Evolutionary conservation across 2,888 invertebrate species (phyloP).

Genomic region (Pelosia muscerda): DNA sequence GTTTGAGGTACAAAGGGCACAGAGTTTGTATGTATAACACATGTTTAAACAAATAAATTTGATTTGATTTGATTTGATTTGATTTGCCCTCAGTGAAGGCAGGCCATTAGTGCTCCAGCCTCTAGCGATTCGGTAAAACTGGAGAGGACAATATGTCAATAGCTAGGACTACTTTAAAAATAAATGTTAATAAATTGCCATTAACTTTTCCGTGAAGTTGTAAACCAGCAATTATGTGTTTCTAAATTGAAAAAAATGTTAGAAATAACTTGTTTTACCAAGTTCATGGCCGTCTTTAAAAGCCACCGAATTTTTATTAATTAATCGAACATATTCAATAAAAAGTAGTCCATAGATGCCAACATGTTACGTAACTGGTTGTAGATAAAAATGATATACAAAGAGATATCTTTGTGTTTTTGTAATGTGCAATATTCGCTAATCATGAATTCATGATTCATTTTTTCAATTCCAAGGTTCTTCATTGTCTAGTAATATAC

Average conservation of each 20-base stretch:
- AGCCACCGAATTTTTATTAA: background rate
- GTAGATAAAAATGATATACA: background rate
- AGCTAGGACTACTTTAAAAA: too few species aligned
- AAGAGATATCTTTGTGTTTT: background rate
- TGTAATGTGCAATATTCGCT: background rate
- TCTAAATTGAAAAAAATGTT: background rate
- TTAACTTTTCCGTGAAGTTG: too few species aligned
- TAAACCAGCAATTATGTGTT: too few species aligned
- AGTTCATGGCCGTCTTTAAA: slow-evolving; percentile 3
- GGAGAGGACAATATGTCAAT: too few species aligned
- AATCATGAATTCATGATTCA: background rate
- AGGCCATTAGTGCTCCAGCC: too few species aligned
- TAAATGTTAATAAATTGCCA: too few species aligned
- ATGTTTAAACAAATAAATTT: too few species aligned
- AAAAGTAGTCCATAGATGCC: background rate
- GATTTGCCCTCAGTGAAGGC: too few species aligned
- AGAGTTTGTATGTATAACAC: too few species aligned
- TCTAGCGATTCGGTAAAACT: too few species aligned
- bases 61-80: too few species aligned
- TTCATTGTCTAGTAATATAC: background rate
- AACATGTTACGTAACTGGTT: background rate
- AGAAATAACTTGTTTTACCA: background rate
- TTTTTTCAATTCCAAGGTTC: background rate
- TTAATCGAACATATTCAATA: background rate
- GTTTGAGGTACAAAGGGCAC: too few species aligned